These are phyloP conservation scores for Atta colombica DNA, from an alignment of 1,140 invertebrate species.

Conservation along the genomic window DNA sequence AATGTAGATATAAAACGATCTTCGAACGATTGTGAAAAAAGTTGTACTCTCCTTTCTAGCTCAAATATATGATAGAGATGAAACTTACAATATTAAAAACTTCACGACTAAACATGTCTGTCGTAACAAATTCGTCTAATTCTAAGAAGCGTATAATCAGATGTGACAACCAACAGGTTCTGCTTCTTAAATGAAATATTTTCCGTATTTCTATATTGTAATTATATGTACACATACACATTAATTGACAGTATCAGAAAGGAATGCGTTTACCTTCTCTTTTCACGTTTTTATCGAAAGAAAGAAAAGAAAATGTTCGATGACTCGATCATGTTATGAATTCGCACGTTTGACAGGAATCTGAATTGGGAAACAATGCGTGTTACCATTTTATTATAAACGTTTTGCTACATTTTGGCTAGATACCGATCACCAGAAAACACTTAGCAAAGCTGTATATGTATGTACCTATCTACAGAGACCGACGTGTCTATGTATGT, in stretches of 20 bases:
- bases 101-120: constrained; percentile 21
- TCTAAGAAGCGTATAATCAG: constrained; percentile 32
- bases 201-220: constrained; percentile 24
- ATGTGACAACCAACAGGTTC: neutral
- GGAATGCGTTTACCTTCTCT: neutral
- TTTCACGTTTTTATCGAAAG: neutral
- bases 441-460: constrained; percentile 85
- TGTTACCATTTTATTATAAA: constrained; percentile 87
- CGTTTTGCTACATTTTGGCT: constrained; percentile 85
- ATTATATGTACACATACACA: constrained; percentile 22
- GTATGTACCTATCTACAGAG: constrained; percentile 86
- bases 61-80: neutral
- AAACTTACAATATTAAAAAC: constrained; percentile 41
- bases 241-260: constrained; percentile 26
- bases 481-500: constrained; percentile 78
- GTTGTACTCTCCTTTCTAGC: neutral
- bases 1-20: no score
- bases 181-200: constrained; percentile 18
- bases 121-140: constrained; percentile 29
- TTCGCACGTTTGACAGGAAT: constrained; percentile 66
- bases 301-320: constrained; percentile 9
- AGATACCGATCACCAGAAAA: constrained; percentile 86
- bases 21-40: no score
- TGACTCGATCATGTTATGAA: neutral
- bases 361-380: constrained; percentile 83